Conservation (phyloP, 2,888 invertebrate genomes). For the Andrena haemorrhoa region DNA sequence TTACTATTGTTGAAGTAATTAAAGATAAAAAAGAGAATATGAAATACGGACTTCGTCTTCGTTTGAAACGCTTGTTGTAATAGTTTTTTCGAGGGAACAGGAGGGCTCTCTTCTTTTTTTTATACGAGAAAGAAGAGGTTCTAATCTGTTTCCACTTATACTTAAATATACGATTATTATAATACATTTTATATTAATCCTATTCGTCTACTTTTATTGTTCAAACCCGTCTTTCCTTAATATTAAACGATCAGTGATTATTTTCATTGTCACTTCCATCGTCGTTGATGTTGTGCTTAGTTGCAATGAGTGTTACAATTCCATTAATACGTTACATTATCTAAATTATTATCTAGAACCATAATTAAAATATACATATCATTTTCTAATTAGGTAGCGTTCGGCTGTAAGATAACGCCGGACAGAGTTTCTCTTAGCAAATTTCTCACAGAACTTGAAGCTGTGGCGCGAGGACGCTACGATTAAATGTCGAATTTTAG, state of each 20-base stretch:
- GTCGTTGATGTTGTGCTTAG: background rate
- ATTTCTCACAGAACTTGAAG: background rate
- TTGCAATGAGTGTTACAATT: conserved; percentile 18
- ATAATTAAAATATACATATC: background rate
- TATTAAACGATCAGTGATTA: background rate
- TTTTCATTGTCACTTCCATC: conserved; percentile 10
- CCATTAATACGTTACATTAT: conserved; percentile 37
- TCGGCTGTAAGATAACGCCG: background rate
- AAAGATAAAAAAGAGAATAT: conserved; percentile 28
- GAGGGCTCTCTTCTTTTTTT: conserved; percentile 68
- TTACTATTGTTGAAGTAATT: conserved; percentile 40
- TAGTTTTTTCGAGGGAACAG: conserved; percentile 49
- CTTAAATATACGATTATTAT: conserved; percentile 81
- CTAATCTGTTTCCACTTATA: conserved; percentile 76
- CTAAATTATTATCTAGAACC: conserved; percentile 20
- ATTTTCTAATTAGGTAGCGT: conserved; percentile 12
- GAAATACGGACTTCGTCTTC: conserved; percentile 50
- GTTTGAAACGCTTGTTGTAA: conserved; percentile 63
- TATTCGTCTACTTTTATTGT: conserved; percentile 66
- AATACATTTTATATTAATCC: conserved; percentile 85
- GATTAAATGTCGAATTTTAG: conserved; percentile 11
- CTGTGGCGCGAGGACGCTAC: background rate
- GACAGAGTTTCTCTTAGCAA: background rate
- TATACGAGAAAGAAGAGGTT: conserved; percentile 69
- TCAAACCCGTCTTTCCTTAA: conserved; percentile 49